Evolutionary conservation across 2,113 vertebrate genomes (phyloP).

Genomic region (Ptychochromis oligacanthus): DNA sequence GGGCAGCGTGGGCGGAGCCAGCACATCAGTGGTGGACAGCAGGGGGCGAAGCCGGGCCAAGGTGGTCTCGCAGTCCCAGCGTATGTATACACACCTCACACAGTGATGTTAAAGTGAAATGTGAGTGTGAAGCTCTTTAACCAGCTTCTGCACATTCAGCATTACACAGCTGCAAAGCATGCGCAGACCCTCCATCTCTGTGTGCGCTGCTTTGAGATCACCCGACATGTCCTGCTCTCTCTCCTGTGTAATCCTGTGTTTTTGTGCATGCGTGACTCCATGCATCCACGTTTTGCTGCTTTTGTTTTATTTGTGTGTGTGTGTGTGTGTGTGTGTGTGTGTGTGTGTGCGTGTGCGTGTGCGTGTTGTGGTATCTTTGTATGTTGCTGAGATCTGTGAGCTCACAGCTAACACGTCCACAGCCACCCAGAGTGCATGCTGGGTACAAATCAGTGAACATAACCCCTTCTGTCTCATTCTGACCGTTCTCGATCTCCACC

Average conservation of each 20-base stretch:
- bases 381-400: neutral
- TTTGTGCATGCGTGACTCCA: slow-evolving; percentile 6
- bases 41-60: slow-evolving; percentile 97
- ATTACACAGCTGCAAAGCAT: neutral
- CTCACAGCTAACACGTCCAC: slow-evolving; percentile 24
- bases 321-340: neutral
- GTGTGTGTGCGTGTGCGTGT: no score
- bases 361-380: neutral
- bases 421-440: slow-evolving; percentile 71
- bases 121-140: neutral
- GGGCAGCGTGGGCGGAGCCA: slow-evolving; percentile 85
- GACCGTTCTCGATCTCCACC: slow-evolving; percentile 86
- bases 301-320: neutral
- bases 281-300: neutral
- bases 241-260: slow-evolving; percentile 18
- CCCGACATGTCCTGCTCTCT: neutral
- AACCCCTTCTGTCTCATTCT: slow-evolving; percentile 70
- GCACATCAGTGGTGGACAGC: slow-evolving; percentile 85
- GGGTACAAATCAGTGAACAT: slow-evolving; percentile 52
- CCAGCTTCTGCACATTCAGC: neutral
- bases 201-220: neutral
- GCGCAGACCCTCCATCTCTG: neutral
- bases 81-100: slow-evolving; percentile 80
- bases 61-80: slow-evolving; percentile 97
- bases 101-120: neutral